Evolutionary conservation across 2,888 invertebrate genomes (phyloP).

Genomic region (Scaptomyza tumidula): DNA sequence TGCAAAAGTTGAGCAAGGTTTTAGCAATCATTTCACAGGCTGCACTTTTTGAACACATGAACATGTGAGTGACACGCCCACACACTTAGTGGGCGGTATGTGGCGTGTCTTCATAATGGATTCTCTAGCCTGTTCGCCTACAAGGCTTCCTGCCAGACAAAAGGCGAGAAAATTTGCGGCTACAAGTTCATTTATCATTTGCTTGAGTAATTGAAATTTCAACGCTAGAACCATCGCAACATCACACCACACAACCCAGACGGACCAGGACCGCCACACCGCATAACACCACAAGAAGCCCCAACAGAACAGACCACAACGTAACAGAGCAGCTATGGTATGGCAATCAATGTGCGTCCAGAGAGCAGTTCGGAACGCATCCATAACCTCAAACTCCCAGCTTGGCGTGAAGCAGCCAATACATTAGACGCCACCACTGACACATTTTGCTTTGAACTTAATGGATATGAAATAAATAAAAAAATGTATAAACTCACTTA

Average conservation of each 20-base stretch:
- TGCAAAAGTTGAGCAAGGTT: conserved; percentile 50
- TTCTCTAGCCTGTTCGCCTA: conserved; percentile 29
- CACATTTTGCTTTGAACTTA: conserved; percentile 78
- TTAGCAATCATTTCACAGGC: conserved; percentile 59
- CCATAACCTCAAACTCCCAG: conserved; percentile 20
- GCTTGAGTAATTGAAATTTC: conserved; percentile 78
- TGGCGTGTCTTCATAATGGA: conserved; percentile 75
- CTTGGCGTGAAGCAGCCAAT: conserved; percentile 49
- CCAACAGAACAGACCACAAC: neutral
- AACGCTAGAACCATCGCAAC: conserved; percentile 60
- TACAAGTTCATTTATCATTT: conserved; percentile 77
- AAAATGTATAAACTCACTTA: conserved; percentile 70
- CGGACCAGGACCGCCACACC: neutral
- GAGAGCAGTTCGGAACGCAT: conserved; percentile 45
- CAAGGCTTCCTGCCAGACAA: conserved; percentile 45
- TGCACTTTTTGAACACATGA: conserved; percentile 48
- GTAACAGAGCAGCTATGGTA: conserved; percentile 14
- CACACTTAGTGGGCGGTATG: conserved; percentile 73
- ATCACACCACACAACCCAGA: conserved; percentile 22
- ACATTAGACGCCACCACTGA: conserved; percentile 70
- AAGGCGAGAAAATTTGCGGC: conserved; percentile 79
- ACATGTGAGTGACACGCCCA: conserved; percentile 63
- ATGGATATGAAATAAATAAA: conserved; percentile 80
- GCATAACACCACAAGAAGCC: neutral
- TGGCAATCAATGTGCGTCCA: conserved; percentile 48